A percentile compares a stretch with the other conserved stretches of the same genome.
These are phyloP conservation scores for Macaria notata DNA, from an alignment of 2,888 invertebrate species.

Conservation along the genomic window DNA sequence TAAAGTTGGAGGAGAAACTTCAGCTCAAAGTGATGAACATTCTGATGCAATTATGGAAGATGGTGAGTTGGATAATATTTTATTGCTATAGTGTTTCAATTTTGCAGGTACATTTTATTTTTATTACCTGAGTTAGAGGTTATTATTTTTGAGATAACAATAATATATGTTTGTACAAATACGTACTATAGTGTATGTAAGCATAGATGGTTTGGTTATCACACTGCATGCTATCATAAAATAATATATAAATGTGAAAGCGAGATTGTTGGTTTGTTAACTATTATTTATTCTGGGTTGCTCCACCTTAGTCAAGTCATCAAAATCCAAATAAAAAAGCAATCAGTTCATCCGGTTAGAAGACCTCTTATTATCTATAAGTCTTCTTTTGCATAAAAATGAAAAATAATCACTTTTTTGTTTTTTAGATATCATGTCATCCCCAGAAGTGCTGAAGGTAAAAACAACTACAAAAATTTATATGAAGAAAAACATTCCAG, in stretches of 20 bases:
- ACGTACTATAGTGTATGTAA: too few species aligned
- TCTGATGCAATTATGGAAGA: conserved; percentile 1
- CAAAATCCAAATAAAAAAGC: too few species aligned
- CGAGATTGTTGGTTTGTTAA: too few species aligned
- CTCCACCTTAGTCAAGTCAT: too few species aligned
- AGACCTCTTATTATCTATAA: not conserved
- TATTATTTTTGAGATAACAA: not conserved
- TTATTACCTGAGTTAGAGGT: not conserved
- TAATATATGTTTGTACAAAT: too few species aligned
- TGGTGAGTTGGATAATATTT: not conserved
- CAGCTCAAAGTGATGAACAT: conserved; percentile 4
- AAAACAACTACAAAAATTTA: conserved; percentile 16
- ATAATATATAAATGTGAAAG: too few species aligned
- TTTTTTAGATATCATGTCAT: not conserved
- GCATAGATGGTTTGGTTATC: not conserved
- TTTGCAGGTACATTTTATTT: not conserved
- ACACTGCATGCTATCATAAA: too few species aligned
- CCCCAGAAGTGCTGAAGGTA: conserved; percentile 14
- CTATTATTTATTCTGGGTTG: too few species aligned
- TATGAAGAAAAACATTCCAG: conserved; percentile 3
- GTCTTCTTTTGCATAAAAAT: not conserved
- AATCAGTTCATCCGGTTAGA: too few species aligned
- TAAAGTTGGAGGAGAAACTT: conserved; percentile 6
- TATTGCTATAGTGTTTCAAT: not conserved
- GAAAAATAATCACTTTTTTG: conserved; percentile 1